Evolutionary conservation across 1,140 invertebrate species (phyloP), one percentile per base, ranked within the genome.

Genomic region (Potamilus streckersoni): DNA sequence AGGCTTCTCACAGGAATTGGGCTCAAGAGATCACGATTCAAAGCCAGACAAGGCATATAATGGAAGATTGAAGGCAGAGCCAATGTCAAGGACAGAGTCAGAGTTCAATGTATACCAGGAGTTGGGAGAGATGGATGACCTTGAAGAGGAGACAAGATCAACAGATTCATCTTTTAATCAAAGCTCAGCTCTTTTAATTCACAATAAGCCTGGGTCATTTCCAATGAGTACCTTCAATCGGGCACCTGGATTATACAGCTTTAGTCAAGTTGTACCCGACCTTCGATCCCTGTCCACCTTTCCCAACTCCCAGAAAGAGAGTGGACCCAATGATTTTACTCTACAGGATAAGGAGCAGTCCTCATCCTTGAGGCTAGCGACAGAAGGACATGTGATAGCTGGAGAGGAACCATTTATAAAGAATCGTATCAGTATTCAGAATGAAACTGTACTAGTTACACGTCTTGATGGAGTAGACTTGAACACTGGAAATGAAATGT

Each of bases 381-480:
- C 68, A n/a, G 72, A 62, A 27, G 72, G 72, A 13, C 38, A 66
- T 11, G 61, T 76, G 31, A 27, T 69, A 55, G 62, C 71, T 58
- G 77, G 74, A 55, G 63, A 71, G 60, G 65, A 59, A 56, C 78
- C 66, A 20, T 71, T 78, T 27, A 70, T 72, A 15, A 59, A 74
- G 23, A 74, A 77, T 66, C 73, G 78, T 31, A 74, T 85, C 55
- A 81, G 79, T 38, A 78, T 90, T 38, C 80, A 81, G 60, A 87
- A 85, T 58, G 90, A 91, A 79, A 89, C 88, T 59, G 81, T 90
- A 20, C 60, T 92, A 27, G 84, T 90, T 2, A 87, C 89, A 2
- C 77, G 89, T 59, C 70, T 91, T 14, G 89, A 91, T 79, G 91
- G 90, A 0, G 61, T 90, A 8, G 87, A 91, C 79, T 78, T 86